Evolutionary conservation across 2,113 vertebrate genomes (phyloP), one percentile per base, ranked within the genome.

Genomic region (Ia io): DNA sequence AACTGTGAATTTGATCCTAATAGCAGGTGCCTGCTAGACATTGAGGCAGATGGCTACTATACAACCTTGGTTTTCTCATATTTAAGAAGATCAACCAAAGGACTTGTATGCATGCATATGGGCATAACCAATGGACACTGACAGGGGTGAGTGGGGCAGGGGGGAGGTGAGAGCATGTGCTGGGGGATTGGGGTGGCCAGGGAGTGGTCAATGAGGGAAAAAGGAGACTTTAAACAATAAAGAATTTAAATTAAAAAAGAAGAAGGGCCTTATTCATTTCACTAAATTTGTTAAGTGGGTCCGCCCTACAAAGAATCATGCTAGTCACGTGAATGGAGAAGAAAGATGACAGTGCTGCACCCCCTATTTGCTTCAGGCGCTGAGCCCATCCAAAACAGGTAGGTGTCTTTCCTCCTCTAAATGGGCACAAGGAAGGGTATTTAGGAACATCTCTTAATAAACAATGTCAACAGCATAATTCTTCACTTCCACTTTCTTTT

Each of bases 391-490:
- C 63, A 2, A 10, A 71, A 35, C 37, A 59, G 42, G 53, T 32
- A 44, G 59, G 25, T 35, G 47, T 59, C 56, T 80, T 35, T 42
- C 11, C 28, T 53, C 30, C 1, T 53, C 28, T 44, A 40, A 88
- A n/a, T 37, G 79, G 25, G 65, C 74, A 79, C 69, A 61, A 65
- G 14, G 32, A 90, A 92, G 32, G 5, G 9, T 32, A 79, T 32
- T 91, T 65, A 40, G 56, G 22, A 71, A 30, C 42, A 77, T 44
- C n/a, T 87, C 84, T 79, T 86, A 91, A 70, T 42, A 86, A 96
- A 87, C 56, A 94, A 65, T 56, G 42, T 89, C 87, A 90, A 79
- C 74, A 51, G 76, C 76, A 79, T 85, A 74, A 90, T 74, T 42
- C 59, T 93, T 93, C 53, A 30, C 25, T 70, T 93, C 49, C 8